phyloP scores from a whole-genome alignment of 2,888 invertebrate genomes.

The Dryobota labecula region DNA sequence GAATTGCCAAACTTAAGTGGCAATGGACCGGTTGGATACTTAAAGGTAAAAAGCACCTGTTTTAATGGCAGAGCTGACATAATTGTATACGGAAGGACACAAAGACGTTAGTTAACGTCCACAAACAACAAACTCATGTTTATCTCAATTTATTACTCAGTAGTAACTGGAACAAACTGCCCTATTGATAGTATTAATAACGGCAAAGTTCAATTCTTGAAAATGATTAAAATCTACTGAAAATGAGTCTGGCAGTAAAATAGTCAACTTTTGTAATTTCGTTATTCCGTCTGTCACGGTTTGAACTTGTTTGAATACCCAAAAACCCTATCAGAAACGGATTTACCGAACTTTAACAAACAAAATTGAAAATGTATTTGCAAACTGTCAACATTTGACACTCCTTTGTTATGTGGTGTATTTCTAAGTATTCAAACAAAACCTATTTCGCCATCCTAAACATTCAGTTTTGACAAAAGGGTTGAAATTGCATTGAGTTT shows the following conservation, averaged over 20 bases:
- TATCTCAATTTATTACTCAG: background rate
- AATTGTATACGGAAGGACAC: constrained; percentile 15
- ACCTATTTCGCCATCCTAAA: background rate
- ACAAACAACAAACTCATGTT: background rate
- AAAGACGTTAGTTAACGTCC: constrained; percentile 9
- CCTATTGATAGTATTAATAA: background rate
- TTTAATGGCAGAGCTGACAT: constrained; percentile 8
- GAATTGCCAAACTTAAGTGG: no score
- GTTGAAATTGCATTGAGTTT: constrained; percentile 24
- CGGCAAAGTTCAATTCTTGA: background rate
- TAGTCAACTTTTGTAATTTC: background rate
- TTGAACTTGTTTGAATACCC: background rate
- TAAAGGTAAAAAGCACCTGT: background rate
- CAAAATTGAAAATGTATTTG: constrained; percentile 4
- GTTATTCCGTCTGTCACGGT: background rate
- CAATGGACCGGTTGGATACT: background rate
- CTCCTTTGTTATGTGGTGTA: background rate
- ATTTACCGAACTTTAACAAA: background rate
- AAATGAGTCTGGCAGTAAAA: background rate
- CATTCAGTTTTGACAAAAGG: constrained; percentile 6
- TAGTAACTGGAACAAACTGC: background rate
- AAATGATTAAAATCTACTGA: background rate
- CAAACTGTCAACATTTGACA: constrained; percentile 32
- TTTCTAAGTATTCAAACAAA: constrained; percentile 2
- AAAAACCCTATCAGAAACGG: background rate